Evolutionary conservation across 2,888 invertebrate genomes (phyloP).

Genomic region (Oithona nana): DNA sequence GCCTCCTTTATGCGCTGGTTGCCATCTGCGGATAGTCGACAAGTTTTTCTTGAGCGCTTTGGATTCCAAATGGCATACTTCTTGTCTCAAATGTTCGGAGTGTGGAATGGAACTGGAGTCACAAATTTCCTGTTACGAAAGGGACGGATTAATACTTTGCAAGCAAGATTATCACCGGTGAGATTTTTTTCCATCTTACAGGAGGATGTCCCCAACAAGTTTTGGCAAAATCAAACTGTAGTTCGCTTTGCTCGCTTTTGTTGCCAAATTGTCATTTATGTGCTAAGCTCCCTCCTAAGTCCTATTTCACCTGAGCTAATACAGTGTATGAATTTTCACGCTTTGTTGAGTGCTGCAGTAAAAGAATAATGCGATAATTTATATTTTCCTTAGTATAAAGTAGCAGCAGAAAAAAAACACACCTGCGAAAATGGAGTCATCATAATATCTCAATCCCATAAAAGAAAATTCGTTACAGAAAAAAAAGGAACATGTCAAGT

Average conservation of each 20-base stretch:
- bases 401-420: not conserved
- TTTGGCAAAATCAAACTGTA: too few relatives aligned
- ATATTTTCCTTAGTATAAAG: not conserved
- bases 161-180: constrained; percentile 91
- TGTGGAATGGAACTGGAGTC: constrained; percentile 74
- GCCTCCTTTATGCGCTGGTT: constrained; percentile 51
- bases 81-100: constrained; percentile 73
- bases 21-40: constrained; percentile 66
- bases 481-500: too few relatives aligned
- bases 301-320: not conserved
- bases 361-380: not conserved
- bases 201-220: too few relatives aligned
- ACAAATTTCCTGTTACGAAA: constrained; percentile 74
- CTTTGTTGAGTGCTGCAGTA: not conserved
- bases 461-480: too few relatives aligned
- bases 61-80: constrained; percentile 79
- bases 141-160: constrained; percentile 84
- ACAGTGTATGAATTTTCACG: not conserved
- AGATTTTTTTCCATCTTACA: constrained; percentile 32
- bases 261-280: too few relatives aligned
- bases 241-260: too few relatives aligned
- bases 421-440: too few relatives aligned
- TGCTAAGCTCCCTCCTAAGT: too few relatives aligned
- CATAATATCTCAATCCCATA: too few relatives aligned
- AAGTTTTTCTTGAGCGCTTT: constrained; percentile 76